Evolutionary conservation across 2,888 invertebrate genomes (phyloP), one percentile per base, ranked within the genome.

Genomic region (Adela reaumurella): DNA sequence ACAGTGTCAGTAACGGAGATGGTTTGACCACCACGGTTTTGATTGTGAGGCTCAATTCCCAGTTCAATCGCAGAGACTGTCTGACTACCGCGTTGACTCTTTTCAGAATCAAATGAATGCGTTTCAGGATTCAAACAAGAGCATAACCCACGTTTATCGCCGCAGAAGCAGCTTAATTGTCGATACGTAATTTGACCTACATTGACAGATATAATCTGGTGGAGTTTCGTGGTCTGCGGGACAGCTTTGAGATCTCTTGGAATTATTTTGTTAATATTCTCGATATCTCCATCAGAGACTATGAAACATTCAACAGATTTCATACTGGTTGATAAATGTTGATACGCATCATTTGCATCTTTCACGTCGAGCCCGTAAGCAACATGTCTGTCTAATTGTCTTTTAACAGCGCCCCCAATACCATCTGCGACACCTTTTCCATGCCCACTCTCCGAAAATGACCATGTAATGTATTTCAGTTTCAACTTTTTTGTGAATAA

Each of bases 361-460:
- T 10, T 18, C 16, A 54, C 44, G 46, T 55, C 55, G 10, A 28
- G 17, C 17, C 53, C 54, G 35, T 49, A 54, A 10, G 49, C 44
- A 19, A 55, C 51, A 20, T 52, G 48, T 20, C 43, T 19, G 17
- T 48, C 48, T 11, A 48, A 16, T 14, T 24, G 11, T 14, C 44
- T 20, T 29, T 48, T 43, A 14, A 47, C 17, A 11, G 43, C 3
- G n/a, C 56, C 53, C 10, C 54, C 53, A 45, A 54, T 53, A 14
- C 51, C 54, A 46, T 54, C 54, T 29, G 53, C 55, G 8, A 54
- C 51, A 10, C 48, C 35, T 20, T 55, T 53, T 18, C 54, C 53
- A 24, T 55, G 53, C 2, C 49, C 50, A 17, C 43, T 46, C 48
- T 56, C 54, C 28, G 42, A 53, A 51, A 52, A 56, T 28, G 50